Evolutionary conservation across 1,140 invertebrate species (phyloP).

Genomic region (Aphelenchoides avenae): DNA sequence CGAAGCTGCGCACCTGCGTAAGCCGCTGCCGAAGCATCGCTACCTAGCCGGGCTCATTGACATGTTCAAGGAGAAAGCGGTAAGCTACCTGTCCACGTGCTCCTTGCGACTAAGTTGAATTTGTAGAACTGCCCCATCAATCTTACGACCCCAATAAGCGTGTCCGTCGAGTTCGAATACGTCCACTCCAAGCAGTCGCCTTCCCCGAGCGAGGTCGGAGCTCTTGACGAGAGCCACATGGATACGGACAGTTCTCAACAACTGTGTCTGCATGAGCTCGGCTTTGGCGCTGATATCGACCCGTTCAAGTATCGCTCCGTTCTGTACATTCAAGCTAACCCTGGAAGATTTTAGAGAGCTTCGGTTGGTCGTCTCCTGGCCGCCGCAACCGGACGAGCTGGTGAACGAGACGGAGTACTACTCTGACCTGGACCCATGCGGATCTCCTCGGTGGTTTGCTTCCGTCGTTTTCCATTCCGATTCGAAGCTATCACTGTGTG

Average conservation of each 20-base stretch:
- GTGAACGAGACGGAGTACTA: constrained; percentile 34
- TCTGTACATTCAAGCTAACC: constrained; percentile 17
- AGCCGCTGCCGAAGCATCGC: constrained; percentile 24
- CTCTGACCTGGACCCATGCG: constrained; percentile 32
- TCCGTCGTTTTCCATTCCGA: constrained; percentile 30
- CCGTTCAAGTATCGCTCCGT: constrained; percentile 5
- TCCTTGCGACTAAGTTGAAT: not conserved
- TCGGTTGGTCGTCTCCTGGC: constrained; percentile 22
- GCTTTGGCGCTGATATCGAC: constrained; percentile 17
- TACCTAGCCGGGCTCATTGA: constrained; percentile 37
- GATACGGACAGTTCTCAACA: too few relatives aligned
- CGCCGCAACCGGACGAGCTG: constrained; percentile 16
- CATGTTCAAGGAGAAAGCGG: constrained; percentile 39
- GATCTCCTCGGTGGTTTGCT: constrained; percentile 31
- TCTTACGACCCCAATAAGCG: not conserved
- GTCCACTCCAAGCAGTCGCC: constrained; percentile 21
- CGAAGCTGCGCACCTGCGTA: constrained; percentile 17
- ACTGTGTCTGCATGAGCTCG: constrained; percentile 5
- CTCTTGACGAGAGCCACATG: constrained; percentile 5
- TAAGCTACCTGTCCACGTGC: constrained; percentile 8
- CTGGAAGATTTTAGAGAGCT: constrained; percentile 29
- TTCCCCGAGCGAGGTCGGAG: constrained; percentile 6
- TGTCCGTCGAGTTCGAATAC: constrained; percentile 23
- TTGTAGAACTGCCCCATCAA: constrained; percentile 21
- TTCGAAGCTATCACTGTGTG: constrained; percentile 35